A percentile compares a stretch with the other conserved stretches of the same genome.
Conservation (phyloP, 2,888 invertebrate species). For the Pachymerium ferrugineum region DNA sequence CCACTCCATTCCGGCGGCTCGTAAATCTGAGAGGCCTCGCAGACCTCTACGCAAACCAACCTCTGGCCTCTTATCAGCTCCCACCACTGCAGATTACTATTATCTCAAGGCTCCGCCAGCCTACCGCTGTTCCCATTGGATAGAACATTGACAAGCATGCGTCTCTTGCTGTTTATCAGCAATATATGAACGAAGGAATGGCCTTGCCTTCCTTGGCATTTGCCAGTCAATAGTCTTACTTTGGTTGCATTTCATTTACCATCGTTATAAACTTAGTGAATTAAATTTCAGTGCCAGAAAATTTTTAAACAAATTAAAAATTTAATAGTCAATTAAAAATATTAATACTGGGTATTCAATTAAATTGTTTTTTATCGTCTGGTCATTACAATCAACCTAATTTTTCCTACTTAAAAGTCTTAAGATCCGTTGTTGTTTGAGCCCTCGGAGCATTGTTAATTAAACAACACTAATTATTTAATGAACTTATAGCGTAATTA, state of each 20-base stretch:
- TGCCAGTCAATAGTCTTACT: slow-evolving; percentile 23
- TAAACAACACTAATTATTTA: no score
- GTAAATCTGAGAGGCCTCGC: slow-evolving; percentile 20
- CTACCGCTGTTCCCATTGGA: slow-evolving; percentile 22
- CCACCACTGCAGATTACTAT: slow-evolving; percentile 24
- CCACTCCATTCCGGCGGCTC: slow-evolving; percentile 22
- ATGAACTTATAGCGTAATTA: no score
- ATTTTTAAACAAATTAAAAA: no score
- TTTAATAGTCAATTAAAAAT: no score
- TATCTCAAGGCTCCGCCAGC: slow-evolving; percentile 27
- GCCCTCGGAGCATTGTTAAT: no score
- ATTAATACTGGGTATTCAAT: no score
- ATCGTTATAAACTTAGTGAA: neutral
- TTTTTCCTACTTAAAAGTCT: no score
- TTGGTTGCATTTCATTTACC: neutral
- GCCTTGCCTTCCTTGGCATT: neutral
- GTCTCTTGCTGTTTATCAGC: slow-evolving; percentile 16
- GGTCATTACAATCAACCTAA: no score
- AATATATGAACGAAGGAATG: neutral
- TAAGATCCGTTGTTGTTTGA: no score
- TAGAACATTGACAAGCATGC: slow-evolving; percentile 24
- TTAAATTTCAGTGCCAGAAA: neutral
- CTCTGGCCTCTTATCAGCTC: slow-evolving; percentile 25
- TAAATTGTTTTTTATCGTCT: no score
- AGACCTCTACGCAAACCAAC: slow-evolving; percentile 27